Evolutionary conservation across 2,888 invertebrate species (phyloP).

Genomic region (Cybosia mesomella): DNA sequence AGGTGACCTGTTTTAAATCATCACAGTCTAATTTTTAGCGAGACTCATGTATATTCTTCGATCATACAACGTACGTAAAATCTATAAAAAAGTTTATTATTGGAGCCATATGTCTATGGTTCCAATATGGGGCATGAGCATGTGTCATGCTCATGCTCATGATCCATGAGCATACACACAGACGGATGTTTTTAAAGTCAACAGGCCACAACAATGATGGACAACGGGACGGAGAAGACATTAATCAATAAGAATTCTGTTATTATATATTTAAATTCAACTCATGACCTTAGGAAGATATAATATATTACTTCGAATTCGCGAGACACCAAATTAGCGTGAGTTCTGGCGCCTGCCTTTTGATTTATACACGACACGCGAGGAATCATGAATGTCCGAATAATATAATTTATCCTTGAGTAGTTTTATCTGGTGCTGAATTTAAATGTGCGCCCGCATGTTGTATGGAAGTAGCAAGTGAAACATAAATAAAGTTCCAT

Average conservation of each 20-base stretch:
- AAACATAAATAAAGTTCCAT: slow-evolving; percentile 15
- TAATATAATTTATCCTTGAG: slow-evolving; percentile 35
- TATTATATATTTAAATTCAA: slow-evolving; percentile 59
- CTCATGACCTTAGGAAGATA: slow-evolving; percentile 57
- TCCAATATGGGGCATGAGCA: no score
- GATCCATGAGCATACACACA: slow-evolving; percentile 8
- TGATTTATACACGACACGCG: slow-evolving; percentile 48
- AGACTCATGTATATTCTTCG: neutral
- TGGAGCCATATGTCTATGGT: slow-evolving; percentile 12
- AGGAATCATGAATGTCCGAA: slow-evolving; percentile 11
- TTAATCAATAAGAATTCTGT: slow-evolving; percentile 53
- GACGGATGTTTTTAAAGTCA: slow-evolving; percentile 14
- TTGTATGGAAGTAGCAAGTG: slow-evolving; percentile 4
- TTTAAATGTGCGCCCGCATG: slow-evolving; percentile 10
- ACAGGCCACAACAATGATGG: slow-evolving; percentile 2
- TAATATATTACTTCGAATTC: slow-evolving; percentile 39
- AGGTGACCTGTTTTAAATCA: neutral
- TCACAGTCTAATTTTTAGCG: neutral
- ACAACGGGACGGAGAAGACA: slow-evolving; percentile 19
- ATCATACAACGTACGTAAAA: neutral
- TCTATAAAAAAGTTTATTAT: neutral
- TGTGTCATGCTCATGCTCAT: no score
- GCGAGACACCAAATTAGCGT: slow-evolving; percentile 56
- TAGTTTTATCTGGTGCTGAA: slow-evolving; percentile 25
- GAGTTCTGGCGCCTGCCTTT: slow-evolving; percentile 63